A percentile compares a stretch with the other conserved stretches of the same genome.
Conservation (phyloP, 92 coral and sea anemone species). For the Zoanthus sansibaricus region DNA sequence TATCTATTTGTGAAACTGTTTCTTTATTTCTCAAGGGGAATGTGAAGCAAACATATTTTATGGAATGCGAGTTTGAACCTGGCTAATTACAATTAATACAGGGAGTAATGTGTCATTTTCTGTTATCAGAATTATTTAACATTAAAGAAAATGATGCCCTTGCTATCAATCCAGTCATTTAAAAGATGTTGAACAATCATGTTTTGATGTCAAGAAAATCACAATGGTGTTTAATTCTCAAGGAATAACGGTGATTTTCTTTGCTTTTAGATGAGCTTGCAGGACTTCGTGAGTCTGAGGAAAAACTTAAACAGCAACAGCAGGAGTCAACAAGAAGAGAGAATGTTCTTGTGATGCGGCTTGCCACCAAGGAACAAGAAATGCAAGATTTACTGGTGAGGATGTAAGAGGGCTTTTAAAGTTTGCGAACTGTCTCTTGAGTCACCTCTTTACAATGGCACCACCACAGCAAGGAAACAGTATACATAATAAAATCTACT, state of each 20-base stretch:
- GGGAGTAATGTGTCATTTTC: no score
- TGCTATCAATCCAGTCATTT: no score
- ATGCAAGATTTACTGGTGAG: constrained; percentile 99
- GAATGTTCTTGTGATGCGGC: constrained; percentile 97
- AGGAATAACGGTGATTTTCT: not conserved
- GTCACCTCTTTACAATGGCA: constrained; percentile 30
- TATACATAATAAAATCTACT: constrained; percentile 37
- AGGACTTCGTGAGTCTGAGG: constrained; percentile 96
- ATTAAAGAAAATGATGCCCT: no score
- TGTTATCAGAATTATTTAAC: no score
- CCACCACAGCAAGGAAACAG: constrained; percentile 40
- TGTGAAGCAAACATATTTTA: no score
- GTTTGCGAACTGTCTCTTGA: constrained; percentile 41
- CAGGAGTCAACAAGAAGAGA: constrained; percentile 99
- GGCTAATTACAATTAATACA: no score
- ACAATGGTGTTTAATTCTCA: not conserved
- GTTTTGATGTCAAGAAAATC: not conserved
- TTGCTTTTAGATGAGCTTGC: constrained; percentile 83
- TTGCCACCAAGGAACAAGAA: constrained; percentile 99
- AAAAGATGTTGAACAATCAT: no score
- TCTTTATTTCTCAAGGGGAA: no score
- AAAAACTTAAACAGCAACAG: constrained; percentile 95
- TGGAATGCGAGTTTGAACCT: no score
- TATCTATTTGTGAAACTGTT: no score
- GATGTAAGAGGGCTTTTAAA: constrained; percentile 43